Evolutionary conservation across 1,140 invertebrate species (phyloP), one percentile per base, ranked within the genome.

Genomic region (Drosophila albomicans): DNA sequence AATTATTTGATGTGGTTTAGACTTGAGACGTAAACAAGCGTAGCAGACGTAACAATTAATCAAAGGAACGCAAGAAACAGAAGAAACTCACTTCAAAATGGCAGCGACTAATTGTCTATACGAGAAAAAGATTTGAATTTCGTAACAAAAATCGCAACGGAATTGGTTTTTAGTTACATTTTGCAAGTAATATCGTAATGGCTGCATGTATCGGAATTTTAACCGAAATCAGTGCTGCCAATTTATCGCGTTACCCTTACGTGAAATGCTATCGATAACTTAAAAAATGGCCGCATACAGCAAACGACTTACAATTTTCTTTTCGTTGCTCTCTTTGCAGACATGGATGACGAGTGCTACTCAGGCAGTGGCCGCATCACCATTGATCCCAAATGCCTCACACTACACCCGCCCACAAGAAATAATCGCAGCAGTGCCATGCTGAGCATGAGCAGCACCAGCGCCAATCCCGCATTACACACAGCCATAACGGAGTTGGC

Each of bases 321-420:
- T 30, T 20, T 32, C 28, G 4, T 28, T 5, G 4, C 16, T 4
- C 7, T 49, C 2, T 5, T 48, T 30, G 1, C 93, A 97, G 96
- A 97, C 82, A 96, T 97, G 95, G 96, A 97, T 90, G 96, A 96
- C 68, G 96, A 97, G 88, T 97, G 96, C 92, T 97, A 96, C 90
- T 95, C 96, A 35, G 94, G 95, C 48, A 89, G 74, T 93, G 86
- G 86, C 57, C 43, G 78, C 54, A 80, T 92, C 41, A 88, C 81
- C 58, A 81, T 91, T 58, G 88, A 92, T 77, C 91, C 91, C 41
- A 92, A 90, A 77, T 86, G 81, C 77, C 76, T 91, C 6, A 89
- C 77, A 65, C 77, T 91, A 15, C 81, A 89, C 66, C 68, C 78
- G 72, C 82, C 88, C 66, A 74, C 68, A 66, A 89, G 68, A 69